A percentile compares a stretch with the other conserved stretches of the same genome.
phyloP scores from a whole-genome alignment of 2,888 invertebrate genomes.

The Orchesella flavescens region DNA sequence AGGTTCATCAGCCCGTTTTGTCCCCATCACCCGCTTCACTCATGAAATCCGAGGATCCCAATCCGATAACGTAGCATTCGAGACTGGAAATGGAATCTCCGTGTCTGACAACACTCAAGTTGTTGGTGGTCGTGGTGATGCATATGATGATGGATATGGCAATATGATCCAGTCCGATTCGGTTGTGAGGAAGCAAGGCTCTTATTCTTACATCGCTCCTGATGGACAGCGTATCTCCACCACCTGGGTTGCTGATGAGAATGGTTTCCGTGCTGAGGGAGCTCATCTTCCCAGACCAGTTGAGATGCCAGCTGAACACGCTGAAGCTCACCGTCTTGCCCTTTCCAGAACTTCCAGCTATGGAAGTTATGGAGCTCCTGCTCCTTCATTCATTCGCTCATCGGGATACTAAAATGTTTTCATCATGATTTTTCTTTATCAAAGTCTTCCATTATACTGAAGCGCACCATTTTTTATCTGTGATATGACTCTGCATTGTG shows the following conservation, averaged over 20 bases:
- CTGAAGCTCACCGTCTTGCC: too few relatives aligned
- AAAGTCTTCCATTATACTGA: too few relatives aligned
- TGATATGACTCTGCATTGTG: too few relatives aligned
- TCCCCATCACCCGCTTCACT: not conserved
- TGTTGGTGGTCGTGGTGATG: conserved; percentile 30
- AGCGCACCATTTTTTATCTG: too few relatives aligned
- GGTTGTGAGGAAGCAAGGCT: conserved; percentile 23
- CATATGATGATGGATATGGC: conserved; percentile 33
- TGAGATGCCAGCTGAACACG: too few relatives aligned
- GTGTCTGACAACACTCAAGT: conserved; percentile 22
- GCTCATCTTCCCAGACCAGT: conserved; percentile 17
- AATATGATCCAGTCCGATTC: conserved; percentile 35
- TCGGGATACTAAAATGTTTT: too few relatives aligned
- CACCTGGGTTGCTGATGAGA: conserved; percentile 46
- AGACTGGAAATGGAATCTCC: conserved; percentile 43
- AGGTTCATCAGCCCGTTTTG: too few relatives aligned
- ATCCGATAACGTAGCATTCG: conserved; percentile 6
- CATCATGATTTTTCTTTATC: too few relatives aligned
- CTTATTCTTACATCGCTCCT: conserved; percentile 30
- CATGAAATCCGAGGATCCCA: not conserved
- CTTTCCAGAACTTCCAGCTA: too few relatives aligned
- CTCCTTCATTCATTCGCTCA: too few relatives aligned
- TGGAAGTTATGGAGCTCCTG: too few relatives aligned
- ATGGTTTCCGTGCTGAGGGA: conserved; percentile 41
- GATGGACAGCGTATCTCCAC: conserved; percentile 32